phyloP scores from a whole-genome alignment of 2,113 vertebrate species.

The Salvelinus fontinalis region DNA sequence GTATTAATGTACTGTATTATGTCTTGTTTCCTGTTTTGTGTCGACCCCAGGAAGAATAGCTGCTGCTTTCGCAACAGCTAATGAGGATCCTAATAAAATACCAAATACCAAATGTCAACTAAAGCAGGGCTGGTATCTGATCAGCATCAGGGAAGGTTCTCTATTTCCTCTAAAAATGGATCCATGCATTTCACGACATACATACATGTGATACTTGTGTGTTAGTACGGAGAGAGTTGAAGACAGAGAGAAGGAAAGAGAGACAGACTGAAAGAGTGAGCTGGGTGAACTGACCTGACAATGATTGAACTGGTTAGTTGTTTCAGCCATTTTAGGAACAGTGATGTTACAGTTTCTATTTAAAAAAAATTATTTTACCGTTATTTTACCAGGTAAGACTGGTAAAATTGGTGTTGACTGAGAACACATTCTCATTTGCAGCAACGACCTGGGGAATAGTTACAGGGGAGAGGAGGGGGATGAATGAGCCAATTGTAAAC shows the following conservation, averaged over 20 bases:
- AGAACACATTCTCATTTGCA: too few relatives aligned
- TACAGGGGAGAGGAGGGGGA: too few relatives aligned
- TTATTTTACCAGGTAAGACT: too few relatives aligned
- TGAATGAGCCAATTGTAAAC: too few relatives aligned
- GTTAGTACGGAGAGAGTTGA: neutral
- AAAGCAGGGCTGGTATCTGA: conserved; percentile 28
- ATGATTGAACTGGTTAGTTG: conserved; percentile 26
- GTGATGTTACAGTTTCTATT: conserved; percentile 61
- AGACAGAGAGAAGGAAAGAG: conserved; percentile 1
- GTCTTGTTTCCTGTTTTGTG: too few relatives aligned
- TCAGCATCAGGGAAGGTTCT: conserved; percentile 35
- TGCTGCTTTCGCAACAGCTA: too few relatives aligned
- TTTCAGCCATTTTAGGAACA: conserved; percentile 36
- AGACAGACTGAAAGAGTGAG: conserved; percentile 13
- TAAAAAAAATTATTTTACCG: too few relatives aligned
- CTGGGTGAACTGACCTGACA: neutral
- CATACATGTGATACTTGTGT: neutral
- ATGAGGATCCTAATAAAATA: too few relatives aligned
- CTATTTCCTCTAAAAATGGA: conserved; percentile 19
- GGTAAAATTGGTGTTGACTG: too few relatives aligned
- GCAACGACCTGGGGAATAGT: too few relatives aligned
- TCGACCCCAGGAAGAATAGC: too few relatives aligned
- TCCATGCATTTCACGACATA: neutral
- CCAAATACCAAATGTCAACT: conserved; percentile 44
- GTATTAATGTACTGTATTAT: too few relatives aligned